These are phyloP conservation scores for Folsomia candida DNA, from an alignment of 2,888 invertebrate species.

Conservation along the genomic window DNA sequence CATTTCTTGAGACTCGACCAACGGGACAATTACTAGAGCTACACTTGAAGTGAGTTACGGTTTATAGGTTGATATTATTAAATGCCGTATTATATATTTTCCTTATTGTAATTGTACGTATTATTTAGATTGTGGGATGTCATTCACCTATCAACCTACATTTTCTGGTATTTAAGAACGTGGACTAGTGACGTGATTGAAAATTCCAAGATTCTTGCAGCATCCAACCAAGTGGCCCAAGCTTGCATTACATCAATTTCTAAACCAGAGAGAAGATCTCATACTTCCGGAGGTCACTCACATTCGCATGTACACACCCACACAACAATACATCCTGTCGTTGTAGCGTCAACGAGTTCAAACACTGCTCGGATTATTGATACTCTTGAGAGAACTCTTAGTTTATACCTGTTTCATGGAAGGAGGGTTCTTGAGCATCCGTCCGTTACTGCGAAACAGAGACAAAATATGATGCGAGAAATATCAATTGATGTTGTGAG, in stretches of 20 bases:
- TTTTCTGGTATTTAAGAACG: neutral
- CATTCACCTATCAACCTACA: neutral
- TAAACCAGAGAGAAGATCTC: neutral
- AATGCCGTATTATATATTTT: too few species aligned
- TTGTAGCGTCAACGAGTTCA: neutral
- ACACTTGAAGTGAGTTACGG: conserved; percentile 44
- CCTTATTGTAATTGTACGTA: too few species aligned
- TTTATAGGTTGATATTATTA: too few species aligned
- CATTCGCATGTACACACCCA: neutral
- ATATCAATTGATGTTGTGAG: neutral
- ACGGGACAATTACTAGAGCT: conserved; percentile 44
- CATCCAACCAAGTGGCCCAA: neutral
- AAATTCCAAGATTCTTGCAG: neutral
- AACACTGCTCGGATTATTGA: neutral
- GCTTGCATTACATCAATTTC: neutral
- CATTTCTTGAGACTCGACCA: conserved; percentile 25
- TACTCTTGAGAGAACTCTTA: neutral
- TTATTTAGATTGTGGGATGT: conserved; percentile 15
- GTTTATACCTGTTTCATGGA: conserved; percentile 1
- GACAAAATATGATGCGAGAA: neutral
- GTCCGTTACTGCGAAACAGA: neutral
- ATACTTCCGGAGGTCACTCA: neutral
- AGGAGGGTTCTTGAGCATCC: neutral
- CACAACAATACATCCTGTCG: neutral
- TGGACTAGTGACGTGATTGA: neutral